Evolutionary conservation across 2,797 vertebrate genomes (phyloP).

Genomic region (Clarias laeviceps): DNA sequence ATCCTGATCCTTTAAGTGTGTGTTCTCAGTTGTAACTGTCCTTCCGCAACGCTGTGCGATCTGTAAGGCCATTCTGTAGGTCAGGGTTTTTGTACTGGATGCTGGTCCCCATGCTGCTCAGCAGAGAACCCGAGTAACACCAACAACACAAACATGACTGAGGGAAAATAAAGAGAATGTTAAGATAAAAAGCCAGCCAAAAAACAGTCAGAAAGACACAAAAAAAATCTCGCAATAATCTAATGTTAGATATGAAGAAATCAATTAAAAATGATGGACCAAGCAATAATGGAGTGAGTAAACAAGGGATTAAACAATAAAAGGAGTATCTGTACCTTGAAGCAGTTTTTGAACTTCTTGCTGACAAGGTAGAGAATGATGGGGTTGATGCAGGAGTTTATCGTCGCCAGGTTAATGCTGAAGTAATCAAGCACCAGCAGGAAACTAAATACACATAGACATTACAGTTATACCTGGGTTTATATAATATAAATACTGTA

Average conservation of each 20-base stretch:
- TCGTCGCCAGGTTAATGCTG: slow-evolving; percentile 89
- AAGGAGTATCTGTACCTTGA: slow-evolving; percentile 79
- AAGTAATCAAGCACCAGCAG: slow-evolving; percentile 90
- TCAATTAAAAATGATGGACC: not conserved
- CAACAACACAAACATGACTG: slow-evolving; percentile 86
- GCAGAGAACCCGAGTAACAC: slow-evolving; percentile 76
- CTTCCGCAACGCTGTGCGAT: slow-evolving; percentile 78
- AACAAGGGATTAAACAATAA: not conserved
- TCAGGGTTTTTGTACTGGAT: slow-evolving; percentile 84
- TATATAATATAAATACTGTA: not conserved
- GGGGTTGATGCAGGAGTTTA: slow-evolving; percentile 97
- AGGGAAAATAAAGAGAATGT: slow-evolving; percentile 27
- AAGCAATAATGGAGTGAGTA: not conserved
- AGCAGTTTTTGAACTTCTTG: slow-evolving; percentile 96
- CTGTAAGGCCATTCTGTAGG: slow-evolving; percentile 79
- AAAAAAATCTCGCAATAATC: not conserved
- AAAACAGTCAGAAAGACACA: not conserved
- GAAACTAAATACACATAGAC: slow-evolving; percentile 72
- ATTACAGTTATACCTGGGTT: not conserved
- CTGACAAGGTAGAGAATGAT: slow-evolving; percentile 94
- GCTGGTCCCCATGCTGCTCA: slow-evolving; percentile 79
- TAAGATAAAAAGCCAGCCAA: not conserved
- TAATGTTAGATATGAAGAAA: not conserved
- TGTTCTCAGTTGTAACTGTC: slow-evolving; percentile 75
- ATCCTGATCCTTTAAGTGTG: not conserved